Evolutionary conservation across 1,140 invertebrate species (phyloP).

Genomic region (Centruroides vittatus): DNA sequence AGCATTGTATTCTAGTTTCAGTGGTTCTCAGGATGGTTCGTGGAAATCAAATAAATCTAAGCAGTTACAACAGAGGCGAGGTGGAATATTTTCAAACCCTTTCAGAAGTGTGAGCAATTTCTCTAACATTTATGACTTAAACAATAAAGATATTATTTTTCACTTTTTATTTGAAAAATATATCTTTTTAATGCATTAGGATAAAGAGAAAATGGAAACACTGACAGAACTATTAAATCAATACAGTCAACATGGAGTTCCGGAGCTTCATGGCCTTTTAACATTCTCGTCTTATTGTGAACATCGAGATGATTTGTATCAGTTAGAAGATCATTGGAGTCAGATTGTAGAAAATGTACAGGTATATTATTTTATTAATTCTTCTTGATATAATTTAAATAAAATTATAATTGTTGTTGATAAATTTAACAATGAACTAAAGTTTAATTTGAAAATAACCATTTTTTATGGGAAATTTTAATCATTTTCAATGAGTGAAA

Average conservation of each 20-base stretch:
- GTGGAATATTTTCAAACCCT: slow-evolving; percentile 23
- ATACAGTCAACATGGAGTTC: slow-evolving; percentile 19
- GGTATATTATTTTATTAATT: background rate
- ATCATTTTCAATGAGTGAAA: too few species aligned
- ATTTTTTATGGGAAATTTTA: too few species aligned
- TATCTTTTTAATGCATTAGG: slow-evolving; percentile 18
- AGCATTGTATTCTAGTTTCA: too few species aligned
- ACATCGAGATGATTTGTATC: slow-evolving; percentile 30
- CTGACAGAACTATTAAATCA: slow-evolving; percentile 26
- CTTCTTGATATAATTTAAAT: background rate
- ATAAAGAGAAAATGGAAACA: slow-evolving; percentile 22
- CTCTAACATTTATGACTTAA: too few species aligned
- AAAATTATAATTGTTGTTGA: too few species aligned
- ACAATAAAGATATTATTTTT: too few species aligned
- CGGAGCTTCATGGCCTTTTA: slow-evolving; percentile 20
- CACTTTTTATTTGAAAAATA: too few species aligned
- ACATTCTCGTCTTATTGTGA: slow-evolving; percentile 9
- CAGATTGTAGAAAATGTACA: slow-evolving; percentile 39
- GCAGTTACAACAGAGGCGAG: background rate
- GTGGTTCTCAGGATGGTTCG: too few species aligned
- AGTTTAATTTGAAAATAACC: too few species aligned
- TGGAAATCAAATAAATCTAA: too few species aligned
- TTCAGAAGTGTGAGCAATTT: slow-evolving; percentile 16
- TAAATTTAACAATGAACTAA: too few species aligned
- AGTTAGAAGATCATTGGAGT: slow-evolving; percentile 52